A percentile compares a stretch with the other conserved stretches of the same genome.
These are phyloP conservation scores for Phenganax subtilis DNA, from an alignment of 92 coral and sea anemone species.

Conservation along the genomic window DNA sequence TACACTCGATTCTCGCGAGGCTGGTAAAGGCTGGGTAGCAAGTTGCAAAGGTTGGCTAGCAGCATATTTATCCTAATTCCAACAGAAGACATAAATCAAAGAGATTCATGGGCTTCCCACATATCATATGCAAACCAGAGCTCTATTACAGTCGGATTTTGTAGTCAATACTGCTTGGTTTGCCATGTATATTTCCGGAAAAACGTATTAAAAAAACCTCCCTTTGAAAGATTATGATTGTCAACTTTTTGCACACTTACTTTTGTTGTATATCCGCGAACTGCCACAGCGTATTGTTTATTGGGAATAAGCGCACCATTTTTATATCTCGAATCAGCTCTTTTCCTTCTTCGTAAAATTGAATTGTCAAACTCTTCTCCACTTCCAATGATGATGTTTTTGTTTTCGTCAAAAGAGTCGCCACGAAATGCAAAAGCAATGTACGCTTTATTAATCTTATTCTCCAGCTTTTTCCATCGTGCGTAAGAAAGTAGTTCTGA, in stretches of 20 bases:
- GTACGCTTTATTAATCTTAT: conserved; percentile 39
- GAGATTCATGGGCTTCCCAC: not conserved
- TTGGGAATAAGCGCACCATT: conserved; percentile 53
- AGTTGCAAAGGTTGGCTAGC: not conserved
- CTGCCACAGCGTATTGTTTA: conserved; percentile 45
- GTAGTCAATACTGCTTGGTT: no score
- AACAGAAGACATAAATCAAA: not conserved
- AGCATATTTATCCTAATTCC: not conserved
- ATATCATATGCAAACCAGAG: not conserved
- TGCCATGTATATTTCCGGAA: no score
- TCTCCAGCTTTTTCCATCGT: conserved; percentile 28
- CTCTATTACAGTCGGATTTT: not conserved
- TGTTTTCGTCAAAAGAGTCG: conserved; percentile 37
- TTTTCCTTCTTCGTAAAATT: conserved; percentile 21
- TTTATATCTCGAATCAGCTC: conserved; percentile 17
- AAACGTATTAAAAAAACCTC: no score
- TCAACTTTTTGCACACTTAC: conserved; percentile 24
- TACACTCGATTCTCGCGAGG: not conserved
- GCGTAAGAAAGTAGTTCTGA: conserved; percentile 23
- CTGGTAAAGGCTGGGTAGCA: not conserved
- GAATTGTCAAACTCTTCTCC: conserved; percentile 23
- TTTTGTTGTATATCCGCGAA: conserved; percentile 52
- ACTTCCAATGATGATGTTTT: conserved; percentile 51
- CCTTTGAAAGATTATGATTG: no score
- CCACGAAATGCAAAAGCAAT: conserved; percentile 54